Percentiles rank a stretch among this genome's conserved stretches.
Conservation (phyloP, 2,113 vertebrate genomes). For the Triplophysa dalaica region DNA sequence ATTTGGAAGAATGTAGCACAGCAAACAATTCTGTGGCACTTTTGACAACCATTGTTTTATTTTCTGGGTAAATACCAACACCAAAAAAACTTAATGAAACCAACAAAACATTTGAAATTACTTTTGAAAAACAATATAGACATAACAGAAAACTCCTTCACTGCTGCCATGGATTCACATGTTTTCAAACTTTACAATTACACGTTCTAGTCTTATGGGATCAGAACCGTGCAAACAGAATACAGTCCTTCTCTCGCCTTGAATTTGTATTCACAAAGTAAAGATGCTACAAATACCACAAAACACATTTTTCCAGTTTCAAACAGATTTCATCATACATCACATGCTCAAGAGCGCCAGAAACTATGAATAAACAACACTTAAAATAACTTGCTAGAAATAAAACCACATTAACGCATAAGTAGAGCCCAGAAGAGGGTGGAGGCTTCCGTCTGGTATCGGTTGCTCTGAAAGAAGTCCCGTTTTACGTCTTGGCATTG, state of each 20-base stretch:
- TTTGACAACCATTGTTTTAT: too few relatives aligned
- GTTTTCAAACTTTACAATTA: conserved; percentile 3
- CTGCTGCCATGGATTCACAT: too few relatives aligned
- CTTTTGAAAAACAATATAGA: too few relatives aligned
- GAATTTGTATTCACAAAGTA: background rate
- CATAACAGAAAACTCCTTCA: too few relatives aligned
- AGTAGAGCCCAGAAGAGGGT: conserved; percentile 15
- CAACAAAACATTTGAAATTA: too few relatives aligned
- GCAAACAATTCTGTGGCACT: too few relatives aligned
- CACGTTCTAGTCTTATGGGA: background rate
- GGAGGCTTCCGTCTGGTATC: conserved; percentile 41
- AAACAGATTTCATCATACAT: conserved; percentile 8
- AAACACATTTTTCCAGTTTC: conserved; percentile 1
- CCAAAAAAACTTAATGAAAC: too few relatives aligned
- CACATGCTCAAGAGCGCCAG: background rate
- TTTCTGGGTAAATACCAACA: too few relatives aligned
- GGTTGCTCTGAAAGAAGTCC: conserved; percentile 24
- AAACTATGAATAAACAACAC: conserved; percentile 12
- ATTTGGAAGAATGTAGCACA: too few relatives aligned
- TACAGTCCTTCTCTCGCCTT: background rate
- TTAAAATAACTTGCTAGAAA: conserved; percentile 27
- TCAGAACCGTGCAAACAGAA: background rate
- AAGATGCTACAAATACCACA: background rate
- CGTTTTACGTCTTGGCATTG: conserved; percentile 37
- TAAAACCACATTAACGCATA: conserved; percentile 17